phyloP scores from a whole-genome alignment of 2,888 invertebrate species.

The Rotaria sp. region DNA sequence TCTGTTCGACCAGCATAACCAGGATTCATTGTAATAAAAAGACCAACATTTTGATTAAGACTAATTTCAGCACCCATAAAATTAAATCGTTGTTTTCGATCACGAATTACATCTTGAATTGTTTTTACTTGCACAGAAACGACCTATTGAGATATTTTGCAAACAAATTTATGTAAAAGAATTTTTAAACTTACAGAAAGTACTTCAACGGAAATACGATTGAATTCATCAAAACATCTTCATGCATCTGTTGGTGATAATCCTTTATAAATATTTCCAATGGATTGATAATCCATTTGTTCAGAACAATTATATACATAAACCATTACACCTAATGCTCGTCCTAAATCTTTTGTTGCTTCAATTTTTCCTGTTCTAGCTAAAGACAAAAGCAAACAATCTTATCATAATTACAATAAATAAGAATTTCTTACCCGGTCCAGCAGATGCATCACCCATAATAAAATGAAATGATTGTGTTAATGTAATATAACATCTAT shows the following conservation, averaged over 20 bases:
- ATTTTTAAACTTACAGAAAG: conserved; percentile 64
- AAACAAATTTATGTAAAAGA: too few species aligned
- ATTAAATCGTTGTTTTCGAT: conserved; percentile 77
- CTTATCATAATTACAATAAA: neutral
- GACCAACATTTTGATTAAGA: conserved; percentile 76
- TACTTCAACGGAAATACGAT: conserved; percentile 90
- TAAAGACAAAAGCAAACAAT: neutral
- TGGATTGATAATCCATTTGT: conserved; percentile 83
- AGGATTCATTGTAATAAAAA: conserved; percentile 96
- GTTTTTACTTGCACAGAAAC: conserved; percentile 80
- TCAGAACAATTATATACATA: conserved; percentile 95
- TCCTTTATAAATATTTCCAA: conserved; percentile 59
- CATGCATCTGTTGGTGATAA: conserved; percentile 91
- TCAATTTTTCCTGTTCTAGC: conserved; percentile 80
- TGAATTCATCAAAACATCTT: conserved; percentile 97
- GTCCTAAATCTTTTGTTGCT: conserved; percentile 89
- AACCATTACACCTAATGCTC: conserved; percentile 90
- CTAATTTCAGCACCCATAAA: conserved; percentile 87
- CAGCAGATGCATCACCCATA: conserved; percentile 93
- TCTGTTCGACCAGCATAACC: conserved; percentile 76
- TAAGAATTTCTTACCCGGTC: conserved; percentile 60
- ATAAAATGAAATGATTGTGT: conserved; percentile 86
- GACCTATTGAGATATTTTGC: conserved; percentile 51
- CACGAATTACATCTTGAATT: conserved; percentile 71
- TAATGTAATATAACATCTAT: conserved; percentile 81